Base-by-base conservation (phyloP, 2,888 invertebrate species). In the Bruchidius siliquastri region DNA sequence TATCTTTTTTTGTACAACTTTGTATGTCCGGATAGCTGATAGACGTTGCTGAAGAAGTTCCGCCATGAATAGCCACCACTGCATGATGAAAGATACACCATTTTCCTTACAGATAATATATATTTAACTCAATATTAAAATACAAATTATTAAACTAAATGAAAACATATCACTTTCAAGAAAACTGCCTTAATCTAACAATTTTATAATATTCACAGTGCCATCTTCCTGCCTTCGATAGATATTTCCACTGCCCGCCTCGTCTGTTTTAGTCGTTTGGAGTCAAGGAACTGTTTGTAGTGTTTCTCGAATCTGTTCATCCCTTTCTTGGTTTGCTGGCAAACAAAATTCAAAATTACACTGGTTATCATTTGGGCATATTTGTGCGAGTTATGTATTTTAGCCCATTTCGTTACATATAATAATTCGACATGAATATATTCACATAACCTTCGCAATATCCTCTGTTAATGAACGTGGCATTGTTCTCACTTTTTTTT, bases 171-270 rank as follows among this genome's bases (percentile, higher is more conserved):
- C 26, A 26, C 26, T 26, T 26, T 26, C 26, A 49, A 49, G 13
- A 49, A 49, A 49, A 49, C 49, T 49, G 49, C 10, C 49, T 13
- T 49, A 49, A 13, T 13, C 49, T 49, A 49, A 49, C 49, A 49
- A 49, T 13, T 49, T 49, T 13, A 49, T 49, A 49, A 72, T 72
- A 76, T 71, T 88, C 91, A 97, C 77, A 98, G 91, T 80, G 96
- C 92, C 98, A 98, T 97, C 88, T 96, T 96, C 82, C 97, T 90
- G 22, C 98, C 98, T 88, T 98, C 98, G 80, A 98, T 96, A 76
- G 98, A 98, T 85, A 98, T 98, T 81, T 94, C 93, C 72, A 98
- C 96, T 75, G 98, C 98, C 82, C 96, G 89, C 77, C 93, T 91
- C 20, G 92, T 89, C 83, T 94, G 92, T 83, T 93, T 93, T 82